Percentiles rank a stretch among this genome's conserved stretches.
These are phyloP conservation scores for Dexiosoma caninum DNA, from an alignment of 2,888 invertebrate species.

Conservation along the genomic window DNA sequence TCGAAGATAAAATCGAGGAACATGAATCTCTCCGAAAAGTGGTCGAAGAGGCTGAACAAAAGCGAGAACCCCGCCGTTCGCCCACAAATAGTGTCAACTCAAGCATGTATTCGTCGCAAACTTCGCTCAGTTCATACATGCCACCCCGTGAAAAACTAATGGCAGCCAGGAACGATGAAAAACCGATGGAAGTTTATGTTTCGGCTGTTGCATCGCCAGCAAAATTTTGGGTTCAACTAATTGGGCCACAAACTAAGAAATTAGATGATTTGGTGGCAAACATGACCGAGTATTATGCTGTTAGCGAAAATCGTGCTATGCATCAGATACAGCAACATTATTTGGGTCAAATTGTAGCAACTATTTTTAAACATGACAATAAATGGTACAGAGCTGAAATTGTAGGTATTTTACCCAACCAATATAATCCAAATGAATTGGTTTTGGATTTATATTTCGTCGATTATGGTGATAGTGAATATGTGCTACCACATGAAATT, in stretches of 20 bases:
- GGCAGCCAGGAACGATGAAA: constrained; percentile 77
- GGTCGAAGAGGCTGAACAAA: constrained; percentile 76
- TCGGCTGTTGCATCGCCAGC: constrained; percentile 89
- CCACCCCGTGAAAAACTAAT: constrained; percentile 75
- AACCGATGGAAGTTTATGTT: constrained; percentile 89
- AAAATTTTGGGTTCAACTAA: constrained; percentile 92
- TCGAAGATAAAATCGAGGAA: constrained; percentile 83
- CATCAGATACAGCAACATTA: constrained; percentile 81
- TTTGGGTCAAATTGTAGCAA: constrained; percentile 90
- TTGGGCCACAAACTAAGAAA: constrained; percentile 85
- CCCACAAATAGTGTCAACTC: constrained; percentile 75
- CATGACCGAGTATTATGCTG: constrained; percentile 90
- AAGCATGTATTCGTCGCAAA: constrained; percentile 76
- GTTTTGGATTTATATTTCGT: constrained; percentile 87
- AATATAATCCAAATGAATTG: constrained; percentile 81
- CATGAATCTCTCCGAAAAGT: constrained; percentile 79
- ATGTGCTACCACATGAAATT: constrained; percentile 82
- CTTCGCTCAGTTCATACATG: constrained; percentile 73
- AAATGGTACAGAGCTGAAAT: constrained; percentile 86
- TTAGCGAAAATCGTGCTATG: constrained; percentile 81
- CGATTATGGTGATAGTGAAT: constrained; percentile 92
- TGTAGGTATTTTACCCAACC: constrained; percentile 81
- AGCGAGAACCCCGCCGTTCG: constrained; percentile 79
- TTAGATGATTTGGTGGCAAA: constrained; percentile 87
- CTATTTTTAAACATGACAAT: constrained; percentile 87